phyloP scores from a whole-genome alignment of 2,113 vertebrate genomes.

The Rynchops niger region DNA sequence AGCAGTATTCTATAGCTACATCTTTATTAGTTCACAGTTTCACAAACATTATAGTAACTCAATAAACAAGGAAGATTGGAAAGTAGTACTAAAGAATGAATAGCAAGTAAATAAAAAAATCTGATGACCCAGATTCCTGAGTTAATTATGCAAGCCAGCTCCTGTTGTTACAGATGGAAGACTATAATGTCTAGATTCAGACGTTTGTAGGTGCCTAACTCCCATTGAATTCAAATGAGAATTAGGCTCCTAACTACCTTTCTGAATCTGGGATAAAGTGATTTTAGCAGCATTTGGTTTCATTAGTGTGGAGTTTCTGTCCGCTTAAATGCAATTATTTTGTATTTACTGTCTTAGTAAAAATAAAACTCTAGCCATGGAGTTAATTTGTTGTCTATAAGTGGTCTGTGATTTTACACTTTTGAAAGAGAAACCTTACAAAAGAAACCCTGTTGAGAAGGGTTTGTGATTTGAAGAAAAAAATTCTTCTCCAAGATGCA shows the following conservation, averaged over 20 bases:
- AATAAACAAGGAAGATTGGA: not conserved
- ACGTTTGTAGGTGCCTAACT: not conserved
- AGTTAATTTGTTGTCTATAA: conserved; percentile 43
- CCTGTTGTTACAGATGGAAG: conserved; percentile 14
- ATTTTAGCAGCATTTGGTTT: not conserved
- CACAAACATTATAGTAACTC: not conserved
- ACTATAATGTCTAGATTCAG: not conserved
- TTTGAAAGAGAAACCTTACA: not conserved
- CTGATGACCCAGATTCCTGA: not conserved
- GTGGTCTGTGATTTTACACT: not conserved
- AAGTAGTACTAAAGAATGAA: not conserved
- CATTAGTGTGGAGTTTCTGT: conserved; percentile 2
- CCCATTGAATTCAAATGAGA: conserved; percentile 38
- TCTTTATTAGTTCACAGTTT: conserved; percentile 8
- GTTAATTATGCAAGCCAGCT: not conserved
- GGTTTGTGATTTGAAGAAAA: conserved; percentile 3
- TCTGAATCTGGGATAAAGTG: not conserved
- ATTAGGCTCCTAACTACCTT: conserved; percentile 16
- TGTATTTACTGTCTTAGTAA: not conserved
- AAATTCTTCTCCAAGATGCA: not conserved
- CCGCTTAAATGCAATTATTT: conserved; percentile 34
- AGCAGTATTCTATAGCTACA: not conserved
- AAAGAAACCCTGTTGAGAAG: conserved; percentile 13
- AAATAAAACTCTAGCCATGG: not conserved
- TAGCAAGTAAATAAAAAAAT: not conserved